phyloP scores from a whole-genome alignment of 2,113 vertebrate genomes.

The Myotis yumanensis region DNA sequence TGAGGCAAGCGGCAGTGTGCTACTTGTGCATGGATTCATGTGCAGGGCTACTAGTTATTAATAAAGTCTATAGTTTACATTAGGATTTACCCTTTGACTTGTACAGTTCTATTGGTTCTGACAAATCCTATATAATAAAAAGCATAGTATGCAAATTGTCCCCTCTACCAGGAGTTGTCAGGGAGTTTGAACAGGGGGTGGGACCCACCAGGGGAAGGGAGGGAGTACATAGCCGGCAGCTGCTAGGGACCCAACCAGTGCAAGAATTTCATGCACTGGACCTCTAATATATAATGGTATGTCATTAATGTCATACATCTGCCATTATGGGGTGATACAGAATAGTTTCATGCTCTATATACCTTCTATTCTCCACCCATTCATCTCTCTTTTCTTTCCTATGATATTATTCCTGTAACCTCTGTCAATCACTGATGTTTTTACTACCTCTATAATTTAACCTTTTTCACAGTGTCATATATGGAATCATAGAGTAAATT shows the following conservation, averaged over 20 bases:
- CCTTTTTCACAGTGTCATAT: background rate
- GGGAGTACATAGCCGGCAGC: too few species aligned
- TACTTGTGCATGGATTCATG: too few species aligned
- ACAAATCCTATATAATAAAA: background rate
- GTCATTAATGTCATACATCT: background rate
- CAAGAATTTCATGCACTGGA: too few species aligned
- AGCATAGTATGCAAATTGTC: too few species aligned
- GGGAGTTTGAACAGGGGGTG: too few species aligned
- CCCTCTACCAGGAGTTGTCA: too few species aligned
- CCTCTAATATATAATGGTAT: background rate
- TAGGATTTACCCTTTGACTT: background rate
- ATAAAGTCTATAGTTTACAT: background rate
- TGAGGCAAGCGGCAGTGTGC: too few species aligned
- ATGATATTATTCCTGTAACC: accelerated
- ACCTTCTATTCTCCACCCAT: background rate
- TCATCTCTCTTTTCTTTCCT: background rate
- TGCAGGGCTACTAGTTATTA: background rate
- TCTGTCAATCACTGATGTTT: background rate
- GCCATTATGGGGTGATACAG: background rate
- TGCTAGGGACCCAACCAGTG: too few species aligned
- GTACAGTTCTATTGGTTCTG: background rate
- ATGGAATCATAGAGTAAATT: background rate
- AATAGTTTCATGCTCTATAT: background rate
- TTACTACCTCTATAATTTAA: background rate
- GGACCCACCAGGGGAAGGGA: too few species aligned